Base-by-base conservation (phyloP, 2,797 vertebrate genomes). In the Characodon lateralis region DNA sequence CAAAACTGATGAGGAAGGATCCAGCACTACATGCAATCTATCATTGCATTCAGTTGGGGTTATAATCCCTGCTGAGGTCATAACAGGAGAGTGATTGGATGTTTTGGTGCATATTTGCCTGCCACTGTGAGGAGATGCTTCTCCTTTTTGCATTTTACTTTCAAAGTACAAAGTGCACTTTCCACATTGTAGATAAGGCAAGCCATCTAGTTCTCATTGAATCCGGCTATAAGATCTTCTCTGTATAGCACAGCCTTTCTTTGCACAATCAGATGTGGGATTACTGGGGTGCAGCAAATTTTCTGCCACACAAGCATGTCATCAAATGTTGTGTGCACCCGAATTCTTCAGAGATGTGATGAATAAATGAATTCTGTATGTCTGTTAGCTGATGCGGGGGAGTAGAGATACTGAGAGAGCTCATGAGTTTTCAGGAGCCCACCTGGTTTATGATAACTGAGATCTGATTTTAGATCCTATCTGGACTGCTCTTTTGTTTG, bases 71-170 rank as follows among this genome's bases (percentile, higher is more conserved):
- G 78, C 79, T 83, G 85, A 87, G 86, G 88, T 85, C 88, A 61
- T 53, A 79, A 18, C 16, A 82, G 82, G 85, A 91, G 85, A 83
- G 72, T 86, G 76, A 92, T 91, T 78, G 78, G 83, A 86, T 90
- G 86, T 91, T 87, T 92, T 89, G 84, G 74, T 85, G 84, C 78
- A 87, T 78, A 80, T 85, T 90, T 89, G 75, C 82, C 71, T 72
- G 75, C 79, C 63, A 72, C 76, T 50, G 65, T 76, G 75, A 88
- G 83, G 51, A 78, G 31, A 82, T 76, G 71, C 77, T 72, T 81
- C 77, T 83, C 74, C 66, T 77, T 46, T 85, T 76, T 74, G 13
- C 69, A 74, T 72, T 89, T 77, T 77, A 74, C 78, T 91, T 87
- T 87, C 78, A 83, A 90, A 85, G 73, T 72, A 28, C 31, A 76